A percentile compares a stretch with the other conserved stretches of the same genome.
phyloP scores from a whole-genome alignment of 2,888 invertebrate genomes.

The Corbicula japonica region DNA sequence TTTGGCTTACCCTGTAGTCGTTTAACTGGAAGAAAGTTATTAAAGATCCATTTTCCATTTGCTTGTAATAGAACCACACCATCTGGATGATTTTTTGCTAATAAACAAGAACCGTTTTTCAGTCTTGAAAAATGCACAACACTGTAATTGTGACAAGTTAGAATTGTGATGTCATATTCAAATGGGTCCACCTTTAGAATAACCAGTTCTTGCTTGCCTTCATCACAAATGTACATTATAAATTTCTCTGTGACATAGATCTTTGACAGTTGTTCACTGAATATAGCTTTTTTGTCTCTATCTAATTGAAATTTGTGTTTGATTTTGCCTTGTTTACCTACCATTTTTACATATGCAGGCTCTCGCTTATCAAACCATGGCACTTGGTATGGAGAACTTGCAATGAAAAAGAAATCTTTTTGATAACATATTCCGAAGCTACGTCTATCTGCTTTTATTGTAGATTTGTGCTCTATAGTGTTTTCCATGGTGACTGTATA shows the following conservation, averaged over 20 bases:
- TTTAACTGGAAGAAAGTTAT: conserved; percentile 8
- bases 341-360: background rate
- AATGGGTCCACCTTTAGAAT: background rate
- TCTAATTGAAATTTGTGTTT: background rate
- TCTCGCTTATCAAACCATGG: background rate
- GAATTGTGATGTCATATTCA: background rate
- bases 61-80: conserved; percentile 16
- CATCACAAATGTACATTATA: conserved; percentile 18
- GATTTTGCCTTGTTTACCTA: background rate
- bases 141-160: conserved; percentile 13
- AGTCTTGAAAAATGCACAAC: conserved; percentile 1
- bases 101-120: conserved; percentile 12
- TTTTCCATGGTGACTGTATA: background rate
- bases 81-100: conserved; percentile 11
- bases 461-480: background rate
- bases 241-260: conserved; percentile 14
- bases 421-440: conserved; percentile 8
- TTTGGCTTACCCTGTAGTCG: background rate
- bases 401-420: conserved; percentile 5
- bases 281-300: conserved; percentile 7
- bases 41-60: conserved; percentile 16
- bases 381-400: background rate
- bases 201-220: background rate
- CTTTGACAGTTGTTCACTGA: background rate
- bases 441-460: background rate